phyloP scores from a whole-genome alignment of 2,888 invertebrate species.

The Tetranychus truncatus region DNA sequence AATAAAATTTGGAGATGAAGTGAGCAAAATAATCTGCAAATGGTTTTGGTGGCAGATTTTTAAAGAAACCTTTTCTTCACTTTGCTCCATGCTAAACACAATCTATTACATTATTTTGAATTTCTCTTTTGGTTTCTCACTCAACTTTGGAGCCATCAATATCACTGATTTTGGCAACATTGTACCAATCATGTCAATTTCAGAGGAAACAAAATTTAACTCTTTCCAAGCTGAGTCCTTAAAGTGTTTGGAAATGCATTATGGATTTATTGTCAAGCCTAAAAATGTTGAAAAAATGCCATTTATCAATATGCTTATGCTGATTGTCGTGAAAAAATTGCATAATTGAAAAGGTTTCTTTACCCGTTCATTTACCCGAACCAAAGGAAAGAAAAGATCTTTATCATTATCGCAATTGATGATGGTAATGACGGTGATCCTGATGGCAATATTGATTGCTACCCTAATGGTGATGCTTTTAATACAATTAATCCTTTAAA shows the following conservation, averaged over 20 bases:
- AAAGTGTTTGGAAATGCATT: neutral
- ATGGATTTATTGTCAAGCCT: no score
- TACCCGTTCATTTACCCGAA: neutral
- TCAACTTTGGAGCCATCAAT: neutral
- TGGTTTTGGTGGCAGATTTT: neutral
- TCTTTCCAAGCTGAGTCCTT: neutral
- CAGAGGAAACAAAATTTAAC: neutral
- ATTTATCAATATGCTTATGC: neutral
- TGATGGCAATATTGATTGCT: neutral
- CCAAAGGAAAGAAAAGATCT: neutral
- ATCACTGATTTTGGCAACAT: neutral
- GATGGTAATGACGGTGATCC: neutral
- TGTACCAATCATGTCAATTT: neutral
- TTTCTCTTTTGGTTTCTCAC: neutral
- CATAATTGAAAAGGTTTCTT: neutral
- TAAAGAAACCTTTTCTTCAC: neutral
- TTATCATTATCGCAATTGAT: neutral
- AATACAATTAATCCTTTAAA: conserved; percentile 1
- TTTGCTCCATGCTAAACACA: neutral
- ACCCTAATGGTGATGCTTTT: neutral
- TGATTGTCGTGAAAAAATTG: neutral
- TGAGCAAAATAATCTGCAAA: neutral
- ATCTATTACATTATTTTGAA: neutral
- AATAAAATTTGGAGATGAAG: neutral
- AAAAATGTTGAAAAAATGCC: neutral